These are phyloP conservation scores for Hyles lineata DNA, from an alignment of 2,888 invertebrate species.

Conservation along the genomic window DNA sequence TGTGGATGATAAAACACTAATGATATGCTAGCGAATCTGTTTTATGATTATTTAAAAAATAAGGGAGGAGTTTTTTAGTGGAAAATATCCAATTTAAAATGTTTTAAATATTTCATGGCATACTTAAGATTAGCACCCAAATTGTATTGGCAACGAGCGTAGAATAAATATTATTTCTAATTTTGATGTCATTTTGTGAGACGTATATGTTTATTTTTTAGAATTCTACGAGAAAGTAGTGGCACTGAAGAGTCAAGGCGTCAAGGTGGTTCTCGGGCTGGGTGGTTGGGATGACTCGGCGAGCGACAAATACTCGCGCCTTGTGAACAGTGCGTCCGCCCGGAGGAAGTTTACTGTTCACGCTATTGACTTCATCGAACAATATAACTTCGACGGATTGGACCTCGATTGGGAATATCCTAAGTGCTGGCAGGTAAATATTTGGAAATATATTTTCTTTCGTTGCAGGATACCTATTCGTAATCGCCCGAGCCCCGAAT, in stretches of 20 bases:
- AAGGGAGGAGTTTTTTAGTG: no score
- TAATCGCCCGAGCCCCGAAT: no score
- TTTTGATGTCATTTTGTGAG: no score
- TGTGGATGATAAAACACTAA: no score
- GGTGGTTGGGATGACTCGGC: constrained; percentile 98
- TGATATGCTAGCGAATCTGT: no score
- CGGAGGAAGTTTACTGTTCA: constrained; percentile 90
- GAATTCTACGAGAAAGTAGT: constrained; percentile 95
- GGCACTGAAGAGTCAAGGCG: constrained; percentile 88
- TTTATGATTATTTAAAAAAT: no score
- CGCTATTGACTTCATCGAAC: constrained; percentile 90
- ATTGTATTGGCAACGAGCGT: no score
- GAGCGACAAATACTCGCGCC: constrained; percentile 93
- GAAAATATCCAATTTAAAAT: no score
- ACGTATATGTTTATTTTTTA: constrained; percentile 53
- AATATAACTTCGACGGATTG: constrained; percentile 94
- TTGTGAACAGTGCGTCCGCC: constrained; percentile 90
- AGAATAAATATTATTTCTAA: no score
- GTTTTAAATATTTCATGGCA: no score
- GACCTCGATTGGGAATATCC: constrained; percentile 98
- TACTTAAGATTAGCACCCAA: no score
- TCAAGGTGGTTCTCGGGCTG: constrained; percentile 93
- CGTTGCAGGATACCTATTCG: no score
- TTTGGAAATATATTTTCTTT: background rate
- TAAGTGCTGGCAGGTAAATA: constrained; percentile 92